Percentiles rank a stretch among this genome's conserved stretches.
phyloP scores from a whole-genome alignment of 1,140 invertebrate genomes.

The Drosophila biarmipes region DNA sequence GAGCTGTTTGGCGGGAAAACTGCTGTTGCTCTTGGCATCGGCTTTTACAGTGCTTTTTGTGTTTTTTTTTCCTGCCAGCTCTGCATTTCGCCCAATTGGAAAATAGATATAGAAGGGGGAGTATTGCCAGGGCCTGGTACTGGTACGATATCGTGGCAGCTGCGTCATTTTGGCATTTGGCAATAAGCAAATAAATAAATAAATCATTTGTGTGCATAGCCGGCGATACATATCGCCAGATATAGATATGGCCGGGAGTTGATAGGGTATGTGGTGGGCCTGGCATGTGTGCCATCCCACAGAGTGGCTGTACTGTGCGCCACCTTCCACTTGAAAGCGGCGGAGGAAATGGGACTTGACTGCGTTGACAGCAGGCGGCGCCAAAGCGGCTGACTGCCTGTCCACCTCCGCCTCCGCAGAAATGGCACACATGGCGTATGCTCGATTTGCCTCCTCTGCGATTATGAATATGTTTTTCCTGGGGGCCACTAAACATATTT shows the following conservation, averaged over 20 bases:
- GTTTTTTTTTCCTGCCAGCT: slow-evolving; percentile 13
- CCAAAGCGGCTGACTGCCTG: slow-evolving; percentile 48
- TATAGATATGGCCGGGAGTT: slow-evolving; percentile 35
- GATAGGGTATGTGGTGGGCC: slow-evolving; percentile 5
- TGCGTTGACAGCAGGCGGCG: slow-evolving; percentile 56
- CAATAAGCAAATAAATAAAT: slow-evolving; percentile 81
- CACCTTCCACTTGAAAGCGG: slow-evolving; percentile 55
- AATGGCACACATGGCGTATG: slow-evolving; percentile 65
- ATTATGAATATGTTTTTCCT: slow-evolving; percentile 29
- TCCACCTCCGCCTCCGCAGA: not conserved
- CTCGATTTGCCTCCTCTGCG: slow-evolving; percentile 48
- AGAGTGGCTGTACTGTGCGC: slow-evolving; percentile 18
- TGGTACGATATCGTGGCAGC: slow-evolving; percentile 56
- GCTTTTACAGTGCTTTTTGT: not conserved
- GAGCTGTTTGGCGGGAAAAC: slow-evolving; percentile 38
- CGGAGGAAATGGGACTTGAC: slow-evolving; percentile 63
- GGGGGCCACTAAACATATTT: slow-evolving; percentile 44
- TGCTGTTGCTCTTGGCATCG: slow-evolving; percentile 10
- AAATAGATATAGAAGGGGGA: slow-evolving; percentile 7
- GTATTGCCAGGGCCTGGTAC: slow-evolving; percentile 8
- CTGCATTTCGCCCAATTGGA: slow-evolving; percentile 19
- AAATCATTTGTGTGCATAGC: slow-evolving; percentile 73
- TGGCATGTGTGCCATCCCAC: slow-evolving; percentile 9
- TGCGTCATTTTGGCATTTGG: slow-evolving; percentile 70
- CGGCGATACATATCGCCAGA: slow-evolving; percentile 46